Conservation (phyloP, 23 tunicate genomes). For the Phallusia fumigata region DNA sequence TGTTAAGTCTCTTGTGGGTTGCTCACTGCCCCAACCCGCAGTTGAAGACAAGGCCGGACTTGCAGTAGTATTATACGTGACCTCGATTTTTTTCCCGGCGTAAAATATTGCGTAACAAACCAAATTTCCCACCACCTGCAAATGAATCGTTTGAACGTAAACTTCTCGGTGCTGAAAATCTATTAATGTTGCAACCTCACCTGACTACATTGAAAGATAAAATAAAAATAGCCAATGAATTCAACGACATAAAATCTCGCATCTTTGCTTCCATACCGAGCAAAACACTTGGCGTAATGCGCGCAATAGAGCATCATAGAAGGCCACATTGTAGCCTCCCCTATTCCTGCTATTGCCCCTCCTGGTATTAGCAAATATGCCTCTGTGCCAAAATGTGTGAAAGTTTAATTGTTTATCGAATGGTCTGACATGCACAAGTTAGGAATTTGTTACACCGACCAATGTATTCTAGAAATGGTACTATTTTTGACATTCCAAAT, state of each 20-base stretch:
- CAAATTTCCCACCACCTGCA: conserved; percentile 56
- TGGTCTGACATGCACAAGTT: no score
- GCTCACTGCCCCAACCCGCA: no score
- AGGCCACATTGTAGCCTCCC: conserved; percentile 10
- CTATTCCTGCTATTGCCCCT: conserved; percentile 4
- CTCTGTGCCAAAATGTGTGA: neutral
- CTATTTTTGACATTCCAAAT: no score
- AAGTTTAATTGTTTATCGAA: no score
- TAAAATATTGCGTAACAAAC: conserved; percentile 42
- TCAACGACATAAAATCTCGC: neutral
- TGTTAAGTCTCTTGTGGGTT: conserved; percentile 19
- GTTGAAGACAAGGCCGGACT: neutral
- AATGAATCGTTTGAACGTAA: neutral
- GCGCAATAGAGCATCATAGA: neutral
- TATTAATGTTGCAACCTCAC: neutral
- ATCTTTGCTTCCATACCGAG: conserved; percentile 1
- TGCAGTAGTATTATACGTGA: neutral
- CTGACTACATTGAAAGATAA: neutral
- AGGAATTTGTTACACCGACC: no score
- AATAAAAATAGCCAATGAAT: neutral
- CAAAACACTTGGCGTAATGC: neutral
- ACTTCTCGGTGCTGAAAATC: no score
- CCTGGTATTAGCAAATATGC: conserved; percentile 10
- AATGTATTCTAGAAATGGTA: no score
- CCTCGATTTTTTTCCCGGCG: conserved; percentile 11